Percentiles rank a stretch among this genome's conserved stretches.
These are phyloP conservation scores for Cephus spinipes DNA, from an alignment of 2,888 invertebrate genomes.

Conservation along the genomic window DNA sequence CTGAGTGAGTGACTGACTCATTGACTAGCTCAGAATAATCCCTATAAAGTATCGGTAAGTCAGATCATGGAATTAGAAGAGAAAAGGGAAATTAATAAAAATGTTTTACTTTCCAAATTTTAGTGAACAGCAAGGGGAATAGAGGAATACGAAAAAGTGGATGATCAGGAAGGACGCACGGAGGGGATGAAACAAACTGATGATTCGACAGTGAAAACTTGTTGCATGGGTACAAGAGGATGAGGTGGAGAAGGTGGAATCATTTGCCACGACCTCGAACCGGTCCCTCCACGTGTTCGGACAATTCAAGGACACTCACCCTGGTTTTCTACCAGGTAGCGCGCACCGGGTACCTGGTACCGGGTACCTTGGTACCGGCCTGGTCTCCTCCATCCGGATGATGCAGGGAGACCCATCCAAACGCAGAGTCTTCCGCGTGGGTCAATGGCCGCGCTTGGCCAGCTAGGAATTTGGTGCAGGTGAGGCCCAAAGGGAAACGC, in stretches of 20 bases:
- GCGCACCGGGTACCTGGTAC: background rate
- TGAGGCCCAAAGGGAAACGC: conserved; percentile 41
- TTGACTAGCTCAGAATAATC: background rate
- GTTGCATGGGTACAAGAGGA: background rate
- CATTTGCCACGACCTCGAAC: conserved; percentile 31
- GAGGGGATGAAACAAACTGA: background rate
- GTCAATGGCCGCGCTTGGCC: conserved; percentile 55
- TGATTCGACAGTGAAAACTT: background rate
- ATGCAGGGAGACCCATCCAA: conserved; percentile 27
- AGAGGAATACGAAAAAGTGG: background rate
- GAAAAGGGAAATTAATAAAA: too few relatives aligned
- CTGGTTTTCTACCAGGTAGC: conserved; percentile 34
- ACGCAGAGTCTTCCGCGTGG: conserved; percentile 31
- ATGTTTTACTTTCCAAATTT: background rate
- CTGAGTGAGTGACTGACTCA: background rate
- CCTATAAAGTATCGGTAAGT: background rate
- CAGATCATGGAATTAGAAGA: background rate
- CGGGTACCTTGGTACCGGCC: background rate
- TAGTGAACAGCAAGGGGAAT: background rate
- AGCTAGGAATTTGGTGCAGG: conserved; percentile 66
- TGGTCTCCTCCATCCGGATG: conserved; percentile 20
- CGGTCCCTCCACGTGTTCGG: conserved; percentile 38
- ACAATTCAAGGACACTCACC: conserved; percentile 41
- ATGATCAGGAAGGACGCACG: background rate
- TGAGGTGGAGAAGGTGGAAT: background rate